Evolutionary conservation across 2,888 invertebrate species (phyloP), one percentile per base, ranked within the genome.

Genomic region (Pinctada fucata): DNA sequence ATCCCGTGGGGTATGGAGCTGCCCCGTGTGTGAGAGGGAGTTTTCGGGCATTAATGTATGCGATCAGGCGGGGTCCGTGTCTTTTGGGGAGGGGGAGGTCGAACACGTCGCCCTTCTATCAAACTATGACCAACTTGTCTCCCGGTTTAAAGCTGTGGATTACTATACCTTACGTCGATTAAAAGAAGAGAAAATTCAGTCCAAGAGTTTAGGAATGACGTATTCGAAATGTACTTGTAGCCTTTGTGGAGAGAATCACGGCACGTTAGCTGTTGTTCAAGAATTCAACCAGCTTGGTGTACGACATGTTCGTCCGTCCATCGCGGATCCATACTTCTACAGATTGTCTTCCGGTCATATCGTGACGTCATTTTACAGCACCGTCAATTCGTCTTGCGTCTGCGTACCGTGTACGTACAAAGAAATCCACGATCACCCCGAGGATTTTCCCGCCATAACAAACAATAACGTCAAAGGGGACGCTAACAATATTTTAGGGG

Each of bases 381-480:
- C 85, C 65, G 89, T 90, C 16, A 89, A 88, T 81, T 89, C 89
- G 2, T 85, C 89, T 67, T 89, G 88, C 71, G 88, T 90, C 50
- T 90, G 90, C 76, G 89, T 90, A 16, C 90, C 90, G 8, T 90
- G 90, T 70, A 88, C 90, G 3, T 89, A 88, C 76, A 83, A 83
- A 67, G 88, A 89, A 82, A 84, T 90, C 13, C 80, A 84, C 47
- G 81, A 85, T 6, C 84, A 83, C 75, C 84, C 85, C 73, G 84
- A 88, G 71, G 71, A 83, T n/a, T 84, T 86, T 51, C 87, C 86
- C 45, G 83, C 82, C 10, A 80, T 87, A 2, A 83, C 86, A 2
- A 84, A 86, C 58, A 86, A 87, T 68, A 87, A 85, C 4, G 79
- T 83, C 6, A 78, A 79, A 8, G 84, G 84, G 66, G 84, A 86